Evolutionary conservation across 2,888 invertebrate genomes (phyloP).

Genomic region (Orchesella flavescens): DNA sequence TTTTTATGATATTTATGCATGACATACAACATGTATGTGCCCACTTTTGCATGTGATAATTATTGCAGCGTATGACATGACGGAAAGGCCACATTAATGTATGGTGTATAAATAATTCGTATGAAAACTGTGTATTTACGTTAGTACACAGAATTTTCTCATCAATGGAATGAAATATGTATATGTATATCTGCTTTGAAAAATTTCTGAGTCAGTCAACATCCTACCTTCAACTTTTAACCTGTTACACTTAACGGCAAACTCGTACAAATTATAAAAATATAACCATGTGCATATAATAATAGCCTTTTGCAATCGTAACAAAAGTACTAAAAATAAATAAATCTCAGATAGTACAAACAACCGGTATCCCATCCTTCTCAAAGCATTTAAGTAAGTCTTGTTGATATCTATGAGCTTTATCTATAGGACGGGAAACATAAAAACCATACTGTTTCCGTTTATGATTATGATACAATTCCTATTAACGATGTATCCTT

Average conservation of each 20-base stretch:
- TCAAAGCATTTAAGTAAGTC: background rate
- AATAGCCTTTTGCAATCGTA: background rate
- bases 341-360: background rate
- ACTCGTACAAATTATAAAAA: too few species aligned
- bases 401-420: background rate
- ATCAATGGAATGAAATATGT: too few species aligned
- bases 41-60: too few species aligned
- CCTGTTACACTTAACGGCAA: background rate
- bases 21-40: too few species aligned
- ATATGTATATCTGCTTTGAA: background rate
- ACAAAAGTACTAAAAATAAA: background rate
- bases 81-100: too few species aligned
- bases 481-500: background rate
- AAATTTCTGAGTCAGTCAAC: background rate
- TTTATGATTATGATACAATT: background rate
- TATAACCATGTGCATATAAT: background rate
- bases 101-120: too few species aligned
- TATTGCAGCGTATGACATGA: too few species aligned
- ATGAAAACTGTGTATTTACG: background rate
- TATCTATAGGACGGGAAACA: background rate
- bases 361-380: background rate
- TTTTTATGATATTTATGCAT: too few species aligned
- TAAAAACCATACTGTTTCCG: background rate
- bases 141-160: background rate
- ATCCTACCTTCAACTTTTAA: conserved; percentile 15